These are phyloP conservation scores for Xiphias gladius DNA, from an alignment of 2,113 vertebrate species.

Conservation along the genomic window DNA sequence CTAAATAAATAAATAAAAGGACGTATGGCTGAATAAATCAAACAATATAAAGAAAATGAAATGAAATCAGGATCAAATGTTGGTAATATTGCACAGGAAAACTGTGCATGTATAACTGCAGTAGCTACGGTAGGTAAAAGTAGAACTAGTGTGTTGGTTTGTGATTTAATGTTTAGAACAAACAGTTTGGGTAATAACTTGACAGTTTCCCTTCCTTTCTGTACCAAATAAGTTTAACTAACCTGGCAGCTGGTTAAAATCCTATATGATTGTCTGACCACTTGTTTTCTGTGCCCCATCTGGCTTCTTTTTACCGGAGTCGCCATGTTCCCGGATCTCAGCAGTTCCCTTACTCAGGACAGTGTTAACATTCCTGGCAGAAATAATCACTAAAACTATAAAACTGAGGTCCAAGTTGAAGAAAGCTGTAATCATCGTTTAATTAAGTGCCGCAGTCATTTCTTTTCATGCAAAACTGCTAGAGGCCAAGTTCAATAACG, in stretches of 20 bases:
- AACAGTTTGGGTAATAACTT: not conserved
- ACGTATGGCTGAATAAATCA: not conserved
- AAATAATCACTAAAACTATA: not conserved
- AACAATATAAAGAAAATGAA: not conserved
- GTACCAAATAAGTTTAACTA: not conserved
- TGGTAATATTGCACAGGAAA: not conserved
- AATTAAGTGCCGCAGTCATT: slow-evolving; percentile 5
- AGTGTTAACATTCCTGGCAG: not conserved
- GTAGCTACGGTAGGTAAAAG: not conserved
- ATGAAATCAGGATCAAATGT: not conserved
- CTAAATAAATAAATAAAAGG: no score
- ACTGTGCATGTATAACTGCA: not conserved
- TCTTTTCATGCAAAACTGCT: slow-evolving; percentile 33
- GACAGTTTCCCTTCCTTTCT: no score
- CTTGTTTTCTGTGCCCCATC: no score
- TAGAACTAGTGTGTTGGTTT: not conserved
- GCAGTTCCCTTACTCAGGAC: not conserved
- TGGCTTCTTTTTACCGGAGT: not conserved
- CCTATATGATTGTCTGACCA: not conserved
- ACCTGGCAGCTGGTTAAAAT: not conserved
- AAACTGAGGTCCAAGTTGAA: not conserved
- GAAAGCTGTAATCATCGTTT: not conserved
- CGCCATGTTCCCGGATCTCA: not conserved
- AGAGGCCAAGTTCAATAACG: slow-evolving; percentile 19
- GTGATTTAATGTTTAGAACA: not conserved